Evolutionary conservation across 2,797 vertebrate species (phyloP), one percentile per base, ranked within the genome.

Genomic region (Diplodus sargus): DNA sequence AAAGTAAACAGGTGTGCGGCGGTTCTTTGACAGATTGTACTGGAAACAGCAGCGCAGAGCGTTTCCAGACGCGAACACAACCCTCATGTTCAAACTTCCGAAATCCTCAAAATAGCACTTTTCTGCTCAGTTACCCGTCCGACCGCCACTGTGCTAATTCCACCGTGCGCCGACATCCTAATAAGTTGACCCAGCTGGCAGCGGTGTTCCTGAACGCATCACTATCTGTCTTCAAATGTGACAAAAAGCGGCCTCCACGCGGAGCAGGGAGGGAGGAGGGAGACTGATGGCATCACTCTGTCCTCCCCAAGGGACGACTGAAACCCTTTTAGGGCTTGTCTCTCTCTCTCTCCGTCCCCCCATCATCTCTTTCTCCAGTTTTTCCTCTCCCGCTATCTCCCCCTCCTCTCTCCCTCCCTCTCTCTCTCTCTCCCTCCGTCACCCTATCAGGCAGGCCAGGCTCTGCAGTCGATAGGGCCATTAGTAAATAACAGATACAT

Each of bases 401-500:
- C 39, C 34, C 51, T 53, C 28, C 28, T 28, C 28, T 28, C 28
- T 28, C 28, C 28, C 28, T 4, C 28, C 28, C 28, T 34, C 34
- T 53, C 47, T 23, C 84, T 28, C 43, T 45, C 70, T 64, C 71
- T 23, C 74, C 23, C 62, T 34, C 79, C 39, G 62, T 87, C 76
- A 85, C 76, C 70, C 82, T 78, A 87, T 82, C 85, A 84, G 83
- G 63, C 82, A 17, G 68, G 59, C 34, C 58, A 78, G 79, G 78
- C 88, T 81, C 87, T 85, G 82, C 87, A 94, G 94, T 95, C 92
- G 89, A 95, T 95, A 93, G 78, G 76, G 92, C 95, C 91, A 95
- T 95, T 95, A 95, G 94, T 95, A 95, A 95, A 95, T 95, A 95
- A 94, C 91, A 89, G 91, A 95, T 95, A 93, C 94, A 95, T 95